Base-by-base conservation (phyloP, 2,888 invertebrate species). In the Eupithecia pulchellata region DNA sequence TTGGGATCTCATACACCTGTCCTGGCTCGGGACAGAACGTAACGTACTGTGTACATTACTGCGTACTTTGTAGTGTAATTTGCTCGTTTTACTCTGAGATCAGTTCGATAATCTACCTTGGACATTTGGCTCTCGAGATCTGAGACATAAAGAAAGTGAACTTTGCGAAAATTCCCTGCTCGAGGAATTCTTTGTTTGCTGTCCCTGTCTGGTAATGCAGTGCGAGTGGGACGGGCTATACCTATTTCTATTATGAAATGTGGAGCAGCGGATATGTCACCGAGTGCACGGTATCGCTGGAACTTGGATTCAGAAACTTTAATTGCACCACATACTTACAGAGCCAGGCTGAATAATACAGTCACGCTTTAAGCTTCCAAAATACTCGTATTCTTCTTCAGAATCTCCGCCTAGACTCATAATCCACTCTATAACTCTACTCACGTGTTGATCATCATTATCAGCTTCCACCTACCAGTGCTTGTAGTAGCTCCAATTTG, bases 171-270 rank as follows among this genome's bases (percentile, higher is more conserved):
- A 69, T 67, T 67, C 66, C 47, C 32, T 25, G 57, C 39, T 64
- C n/a, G 20, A 52, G 34, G 62, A 61, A 68, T 30, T 47, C 30
- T 64, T 47, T 17, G 66, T 70, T 32, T 55, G 27, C n/a, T 62
- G 62, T 72, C 73, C 62, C 42, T 68, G 66, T 72, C 68, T 52
- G 36, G 34, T 58, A 32, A 61, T 47, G 32, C 27, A 20, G 55
- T 62, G 52, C 32, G 71, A 69, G 71, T 29, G 69, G 63, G 71
- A 69, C 65, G 69, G 67, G 64, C 61, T 57, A 36, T 58, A 47
- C 34, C 75, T 77, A 77, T 77, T 77, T 77, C 71, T 57, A 73
- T 72, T 72, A 47, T 52, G 69, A 57, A 64, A 73, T 70, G 68
- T 75, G 60, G 72, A 71, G 64, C 75, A 72, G 69, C 61, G 64